phyloP scores from a whole-genome alignment of 2,113 vertebrate species.

The Candoia aspera region DNA sequence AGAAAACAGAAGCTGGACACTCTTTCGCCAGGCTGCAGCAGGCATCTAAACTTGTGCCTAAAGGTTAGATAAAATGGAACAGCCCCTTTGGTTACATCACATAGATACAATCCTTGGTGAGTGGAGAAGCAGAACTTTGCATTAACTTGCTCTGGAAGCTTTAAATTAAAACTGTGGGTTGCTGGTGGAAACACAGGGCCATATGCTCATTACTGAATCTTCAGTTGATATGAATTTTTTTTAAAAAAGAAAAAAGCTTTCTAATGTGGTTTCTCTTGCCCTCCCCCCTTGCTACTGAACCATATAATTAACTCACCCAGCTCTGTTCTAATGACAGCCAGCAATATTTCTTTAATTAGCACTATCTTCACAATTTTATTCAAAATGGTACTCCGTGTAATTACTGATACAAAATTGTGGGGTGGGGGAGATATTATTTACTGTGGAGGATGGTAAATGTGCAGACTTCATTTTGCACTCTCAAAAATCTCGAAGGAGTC shows the following conservation, averaged over 20 bases:
- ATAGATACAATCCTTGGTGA: not conserved
- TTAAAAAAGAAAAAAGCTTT: constrained; percentile 2
- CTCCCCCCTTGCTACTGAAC: constrained; percentile 2
- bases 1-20: not conserved
- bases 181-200: not conserved
- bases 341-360: constrained; percentile 61
- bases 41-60: not conserved
- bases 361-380: constrained; percentile 43
- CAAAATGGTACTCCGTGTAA: constrained; percentile 44
- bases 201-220: not conserved
- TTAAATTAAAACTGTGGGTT: fast-evolving
- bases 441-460: constrained; percentile 23
- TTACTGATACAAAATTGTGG: constrained; percentile 30
- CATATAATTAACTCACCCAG: constrained; percentile 50
- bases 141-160: not conserved
- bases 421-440: not conserved
- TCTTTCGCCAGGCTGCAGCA: no score
- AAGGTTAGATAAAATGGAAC: not conserved
- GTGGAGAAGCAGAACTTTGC: not conserved
- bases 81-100: not conserved
- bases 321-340: constrained; percentile 43
- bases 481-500: constrained; percentile 28
- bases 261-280: not conserved
- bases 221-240: not conserved
- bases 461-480: constrained; percentile 11